Conservation (phyloP, 2,888 invertebrate species). For the Amphipyra tragopoginis region DNA sequence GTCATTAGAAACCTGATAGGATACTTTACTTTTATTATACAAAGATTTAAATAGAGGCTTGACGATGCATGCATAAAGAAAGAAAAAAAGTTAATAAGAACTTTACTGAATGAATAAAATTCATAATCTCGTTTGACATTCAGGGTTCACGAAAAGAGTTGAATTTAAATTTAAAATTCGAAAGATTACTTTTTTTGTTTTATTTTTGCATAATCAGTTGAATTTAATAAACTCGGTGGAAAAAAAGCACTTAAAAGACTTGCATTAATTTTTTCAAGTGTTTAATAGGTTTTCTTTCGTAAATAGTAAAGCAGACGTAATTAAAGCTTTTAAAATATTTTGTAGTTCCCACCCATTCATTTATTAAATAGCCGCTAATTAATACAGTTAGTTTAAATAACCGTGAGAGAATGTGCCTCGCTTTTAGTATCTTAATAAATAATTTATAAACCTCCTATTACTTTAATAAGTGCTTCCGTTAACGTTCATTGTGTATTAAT, state of each 20-base stretch:
- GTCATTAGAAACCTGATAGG: slow-evolving; percentile 54
- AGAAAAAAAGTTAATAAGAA: slow-evolving; percentile 7
- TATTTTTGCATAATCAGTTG: not conserved
- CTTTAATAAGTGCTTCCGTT: not conserved
- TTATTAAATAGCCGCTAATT: not conserved
- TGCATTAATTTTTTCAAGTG: too few species aligned
- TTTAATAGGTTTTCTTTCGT: not conserved
- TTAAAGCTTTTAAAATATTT: slow-evolving; percentile 1
- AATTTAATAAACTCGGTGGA: not conserved
- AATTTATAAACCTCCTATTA: slow-evolving; percentile 20
- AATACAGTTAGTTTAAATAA: slow-evolving; percentile 4
- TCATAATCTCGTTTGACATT: not conserved
- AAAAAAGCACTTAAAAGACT: not conserved
- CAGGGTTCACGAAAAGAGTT: not conserved
- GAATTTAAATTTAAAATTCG: not conserved
- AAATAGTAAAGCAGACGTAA: not conserved
- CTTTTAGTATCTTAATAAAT: slow-evolving; percentile 9
- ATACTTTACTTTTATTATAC: slow-evolving; percentile 47
- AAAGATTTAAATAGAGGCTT: slow-evolving; percentile 37
- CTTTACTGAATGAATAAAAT: not conserved
- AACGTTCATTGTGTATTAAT: not conserved
- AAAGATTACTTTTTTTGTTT: not conserved
- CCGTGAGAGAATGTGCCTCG: not conserved
- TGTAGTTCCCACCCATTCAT: not conserved
- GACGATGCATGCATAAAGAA: slow-evolving; percentile 17